A percentile compares a stretch with the other conserved stretches of the same genome.
Conservation (phyloP, 2,888 invertebrate genomes). For the Microchrysa polita region DNA sequence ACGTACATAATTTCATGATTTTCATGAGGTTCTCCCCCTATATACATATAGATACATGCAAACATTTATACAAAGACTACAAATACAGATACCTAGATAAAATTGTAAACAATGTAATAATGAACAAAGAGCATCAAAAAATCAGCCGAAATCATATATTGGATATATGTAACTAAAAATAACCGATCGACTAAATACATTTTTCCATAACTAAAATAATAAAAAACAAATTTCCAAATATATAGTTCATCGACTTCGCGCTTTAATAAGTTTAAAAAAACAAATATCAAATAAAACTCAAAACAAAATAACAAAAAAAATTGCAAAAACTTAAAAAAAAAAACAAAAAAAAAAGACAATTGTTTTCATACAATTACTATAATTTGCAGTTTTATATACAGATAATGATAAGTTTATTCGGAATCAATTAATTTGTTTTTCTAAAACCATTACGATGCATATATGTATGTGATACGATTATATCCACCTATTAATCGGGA, state of each 20-base stretch:
- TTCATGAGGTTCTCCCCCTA: background rate
- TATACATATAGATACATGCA: background rate
- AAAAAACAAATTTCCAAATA: conserved; percentile 46
- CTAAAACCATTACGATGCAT: background rate
- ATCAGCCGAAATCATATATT: conserved; percentile 14
- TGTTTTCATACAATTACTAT: conserved; percentile 40
- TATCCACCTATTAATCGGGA: too few species aligned
- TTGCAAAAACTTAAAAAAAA: conserved; percentile 47
- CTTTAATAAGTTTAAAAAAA: conserved; percentile 49
- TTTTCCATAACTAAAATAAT: conserved; percentile 43
- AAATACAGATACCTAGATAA: background rate
- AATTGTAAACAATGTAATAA: conserved; percentile 6
- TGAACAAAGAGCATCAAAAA: conserved; percentile 20
- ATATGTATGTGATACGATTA: background rate
- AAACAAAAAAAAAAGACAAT: conserved; percentile 48
- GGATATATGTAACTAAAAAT: conserved; percentile 11
- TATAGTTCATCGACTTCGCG: conserved; percentile 52
- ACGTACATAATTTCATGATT: background rate
- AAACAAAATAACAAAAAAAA: conserved; percentile 46
- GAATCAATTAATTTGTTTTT: conserved; percentile 15
- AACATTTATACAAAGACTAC: conserved; percentile 25
- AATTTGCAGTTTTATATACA: conserved; percentile 7
- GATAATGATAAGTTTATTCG: conserved; percentile 28
- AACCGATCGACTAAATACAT: conserved; percentile 35
- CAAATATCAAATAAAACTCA: conserved; percentile 40